Conservation (phyloP, 1,140 invertebrate species). For the Alviniconcha marisindica region DNA sequence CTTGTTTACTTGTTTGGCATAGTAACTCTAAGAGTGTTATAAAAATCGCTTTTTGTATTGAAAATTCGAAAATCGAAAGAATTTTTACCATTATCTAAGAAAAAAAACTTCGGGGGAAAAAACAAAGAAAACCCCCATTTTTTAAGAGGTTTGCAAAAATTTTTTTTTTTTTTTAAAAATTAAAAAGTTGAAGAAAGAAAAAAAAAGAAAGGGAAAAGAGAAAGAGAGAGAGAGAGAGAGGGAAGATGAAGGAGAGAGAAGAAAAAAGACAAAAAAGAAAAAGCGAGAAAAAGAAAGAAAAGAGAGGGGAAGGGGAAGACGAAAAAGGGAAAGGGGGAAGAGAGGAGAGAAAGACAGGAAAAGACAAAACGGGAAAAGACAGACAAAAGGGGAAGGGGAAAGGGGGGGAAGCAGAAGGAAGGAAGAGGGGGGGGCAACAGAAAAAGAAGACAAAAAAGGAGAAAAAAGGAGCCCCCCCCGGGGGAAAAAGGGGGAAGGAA, state of each 20-base stretch:
- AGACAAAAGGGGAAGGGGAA: background rate
- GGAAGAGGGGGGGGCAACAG: background rate
- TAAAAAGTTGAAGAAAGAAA: background rate
- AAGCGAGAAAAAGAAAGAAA: background rate
- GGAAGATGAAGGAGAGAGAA: slow-evolving; percentile 16
- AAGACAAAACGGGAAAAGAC: slow-evolving; percentile 10
- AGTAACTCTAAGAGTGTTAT: too few relatives aligned
- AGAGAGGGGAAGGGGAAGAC: background rate
- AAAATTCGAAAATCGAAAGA: too few relatives aligned
- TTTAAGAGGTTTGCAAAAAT: too few relatives aligned
- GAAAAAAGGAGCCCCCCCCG: background rate
- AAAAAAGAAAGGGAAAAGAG: slow-evolving; percentile 1
- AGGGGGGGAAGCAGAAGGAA: background rate
- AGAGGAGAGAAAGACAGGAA: background rate
- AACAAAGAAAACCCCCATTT: too few relatives aligned
- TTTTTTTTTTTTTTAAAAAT: too few relatives aligned
- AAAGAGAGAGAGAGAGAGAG: slow-evolving; percentile 27
- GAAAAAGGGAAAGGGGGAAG: background rate
- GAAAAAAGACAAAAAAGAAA: background rate
- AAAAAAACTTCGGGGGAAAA: too few relatives aligned
- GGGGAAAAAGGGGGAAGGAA: too few relatives aligned
- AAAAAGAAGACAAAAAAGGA: background rate
- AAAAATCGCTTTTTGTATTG: too few relatives aligned
- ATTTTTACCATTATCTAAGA: too few relatives aligned
- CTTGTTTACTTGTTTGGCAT: too few relatives aligned